Evolutionary conservation across 2,888 invertebrate genomes (phyloP).

Genomic region (Toxonevra muliebris): DNA sequence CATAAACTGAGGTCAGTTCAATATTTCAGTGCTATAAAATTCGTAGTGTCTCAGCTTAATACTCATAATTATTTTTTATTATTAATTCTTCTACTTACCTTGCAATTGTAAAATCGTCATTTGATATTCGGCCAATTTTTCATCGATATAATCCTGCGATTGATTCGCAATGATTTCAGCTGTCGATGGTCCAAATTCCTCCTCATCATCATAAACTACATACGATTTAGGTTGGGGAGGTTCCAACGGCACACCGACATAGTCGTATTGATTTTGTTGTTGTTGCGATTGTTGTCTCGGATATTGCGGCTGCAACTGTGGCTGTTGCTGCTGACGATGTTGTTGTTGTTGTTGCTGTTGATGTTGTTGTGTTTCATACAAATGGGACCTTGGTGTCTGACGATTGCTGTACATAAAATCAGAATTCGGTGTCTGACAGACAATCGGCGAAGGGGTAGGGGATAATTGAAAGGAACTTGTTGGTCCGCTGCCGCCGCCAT

Average conservation of each 20-base stretch:
- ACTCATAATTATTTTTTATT: not conserved
- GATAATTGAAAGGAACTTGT: slow-evolving; percentile 65
- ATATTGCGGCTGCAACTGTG: slow-evolving; percentile 52
- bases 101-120: slow-evolving; percentile 89
- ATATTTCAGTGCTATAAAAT: too few relatives aligned
- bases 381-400: slow-evolving; percentile 64
- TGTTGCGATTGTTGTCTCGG: slow-evolving; percentile 58
- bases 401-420: slow-evolving; percentile 70
- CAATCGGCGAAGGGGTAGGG: slow-evolving; percentile 69
- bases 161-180: slow-evolving; percentile 93
- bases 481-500: slow-evolving; percentile 49
- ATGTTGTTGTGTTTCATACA: slow-evolving; percentile 57
- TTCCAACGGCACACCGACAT: slow-evolving; percentile 79
- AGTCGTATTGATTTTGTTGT: slow-evolving; percentile 61
- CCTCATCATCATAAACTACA: slow-evolving; percentile 72
- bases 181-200: slow-evolving; percentile 83
- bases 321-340: slow-evolving; percentile 48
- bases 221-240: slow-evolving; percentile 74
- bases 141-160: slow-evolving; percentile 93
- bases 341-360: slow-evolving; percentile 54
- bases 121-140: slow-evolving; percentile 92
- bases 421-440: slow-evolving; percentile 70
- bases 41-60: too few relatives aligned
- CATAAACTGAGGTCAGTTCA: too few relatives aligned
- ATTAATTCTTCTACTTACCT: slow-evolving; percentile 69